These are phyloP conservation scores for Epizoanthus ramosus DNA, from an alignment of 92 coral and sea anemone genomes.

Conservation along the genomic window DNA sequence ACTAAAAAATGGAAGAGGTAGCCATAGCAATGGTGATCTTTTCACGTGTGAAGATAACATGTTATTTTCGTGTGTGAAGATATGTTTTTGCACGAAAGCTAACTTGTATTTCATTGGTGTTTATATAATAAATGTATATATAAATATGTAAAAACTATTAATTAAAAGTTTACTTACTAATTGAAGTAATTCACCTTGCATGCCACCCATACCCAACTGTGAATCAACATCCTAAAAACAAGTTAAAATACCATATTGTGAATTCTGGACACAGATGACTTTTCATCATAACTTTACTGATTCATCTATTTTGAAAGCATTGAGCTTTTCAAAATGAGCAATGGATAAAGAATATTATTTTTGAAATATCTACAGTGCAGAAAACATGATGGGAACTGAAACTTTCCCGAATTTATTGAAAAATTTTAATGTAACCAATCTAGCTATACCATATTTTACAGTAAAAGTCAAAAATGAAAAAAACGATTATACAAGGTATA, in stretches of 20 bases:
- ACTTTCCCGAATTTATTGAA: background rate
- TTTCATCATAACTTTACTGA: no score
- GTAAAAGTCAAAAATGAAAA: background rate
- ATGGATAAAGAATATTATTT: no score
- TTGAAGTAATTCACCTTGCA: slow-evolving; percentile 3
- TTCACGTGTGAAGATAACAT: no score
- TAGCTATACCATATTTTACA: background rate
- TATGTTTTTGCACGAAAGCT: no score
- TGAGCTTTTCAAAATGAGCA: no score
- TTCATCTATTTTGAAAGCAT: no score
- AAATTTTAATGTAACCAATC: background rate
- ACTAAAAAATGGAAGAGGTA: no score
- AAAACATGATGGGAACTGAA: no score
- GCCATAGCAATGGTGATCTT: no score
- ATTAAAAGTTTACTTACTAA: background rate
- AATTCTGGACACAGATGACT: background rate
- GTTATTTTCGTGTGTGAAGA: no score
- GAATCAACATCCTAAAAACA: slow-evolving; percentile 3
- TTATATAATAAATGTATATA: background rate
- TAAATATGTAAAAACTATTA: background rate
- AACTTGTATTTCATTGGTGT: no score
- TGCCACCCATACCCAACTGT: background rate
- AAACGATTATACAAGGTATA: background rate
- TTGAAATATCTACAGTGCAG: no score
- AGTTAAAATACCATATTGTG: background rate